Conservation (phyloP, 2,888 invertebrate genomes). For the Luperina testacea region DNA sequence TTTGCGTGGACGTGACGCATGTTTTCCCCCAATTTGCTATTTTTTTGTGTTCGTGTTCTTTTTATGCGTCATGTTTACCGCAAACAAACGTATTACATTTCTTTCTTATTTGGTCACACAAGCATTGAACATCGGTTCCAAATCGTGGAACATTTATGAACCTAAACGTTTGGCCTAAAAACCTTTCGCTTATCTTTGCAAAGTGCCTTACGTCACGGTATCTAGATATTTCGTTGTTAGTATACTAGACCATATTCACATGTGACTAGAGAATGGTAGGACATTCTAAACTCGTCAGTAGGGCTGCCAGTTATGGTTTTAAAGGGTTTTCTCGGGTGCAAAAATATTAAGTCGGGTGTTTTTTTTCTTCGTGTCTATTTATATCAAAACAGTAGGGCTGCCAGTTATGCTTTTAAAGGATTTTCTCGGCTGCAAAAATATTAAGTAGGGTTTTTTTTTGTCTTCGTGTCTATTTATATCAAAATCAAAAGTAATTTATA, state of each 20-base stretch:
- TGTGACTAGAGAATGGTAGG: conserved; percentile 62
- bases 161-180: conserved; percentile 55
- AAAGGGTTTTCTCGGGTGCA: not conserved
- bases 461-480: not conserved
- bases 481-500: not conserved
- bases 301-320: conserved; percentile 17
- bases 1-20: too few relatives aligned
- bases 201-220: conserved; percentile 53
- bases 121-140: conserved; percentile 18
- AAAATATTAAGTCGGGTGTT: not conserved
- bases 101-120: not conserved
- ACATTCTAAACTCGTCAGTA: conserved; percentile 65
- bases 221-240: conserved; percentile 61
- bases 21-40: too few relatives aligned
- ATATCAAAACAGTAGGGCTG: conserved; percentile 33
- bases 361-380: not conserved
- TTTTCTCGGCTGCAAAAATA: not conserved
- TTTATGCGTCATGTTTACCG: too few relatives aligned
- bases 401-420: not conserved
- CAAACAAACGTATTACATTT: too few relatives aligned
- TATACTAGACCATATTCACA: conserved; percentile 59
- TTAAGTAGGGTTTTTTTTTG: not conserved
- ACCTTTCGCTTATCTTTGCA: conserved; percentile 63
- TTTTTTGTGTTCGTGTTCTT: too few relatives aligned
- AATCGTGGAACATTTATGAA: conserved; percentile 38